A percentile compares a stretch with the other conserved stretches of the same genome.
These are phyloP conservation scores for Callimorpha dominula DNA, from an alignment of 2,888 invertebrate genomes.

Conservation along the genomic window DNA sequence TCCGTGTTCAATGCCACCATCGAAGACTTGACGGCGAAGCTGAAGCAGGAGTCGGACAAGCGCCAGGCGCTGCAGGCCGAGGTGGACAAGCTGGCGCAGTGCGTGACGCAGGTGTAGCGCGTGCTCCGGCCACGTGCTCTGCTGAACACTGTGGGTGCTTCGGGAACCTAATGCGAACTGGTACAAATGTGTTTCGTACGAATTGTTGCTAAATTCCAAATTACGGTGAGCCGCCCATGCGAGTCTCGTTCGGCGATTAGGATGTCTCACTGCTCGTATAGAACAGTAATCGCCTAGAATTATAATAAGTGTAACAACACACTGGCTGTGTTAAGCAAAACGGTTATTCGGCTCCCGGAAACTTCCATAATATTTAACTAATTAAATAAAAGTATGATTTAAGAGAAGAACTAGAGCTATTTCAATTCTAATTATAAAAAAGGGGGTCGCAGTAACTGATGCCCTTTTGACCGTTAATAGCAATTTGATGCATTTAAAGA, in stretches of 20 bases:
- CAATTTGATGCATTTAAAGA: background rate
- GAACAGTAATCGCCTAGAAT: background rate
- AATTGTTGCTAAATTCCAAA: slow-evolving; percentile 4
- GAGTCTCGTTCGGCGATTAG: background rate
- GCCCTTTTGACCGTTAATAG: background rate
- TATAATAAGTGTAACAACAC: background rate
- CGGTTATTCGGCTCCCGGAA: background rate
- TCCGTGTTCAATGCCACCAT: slow-evolving; percentile 87
- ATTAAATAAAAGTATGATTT: background rate
- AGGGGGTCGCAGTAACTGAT: background rate
- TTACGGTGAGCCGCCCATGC: background rate
- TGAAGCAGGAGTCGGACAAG: slow-evolving; percentile 88
- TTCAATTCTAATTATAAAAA: background rate
- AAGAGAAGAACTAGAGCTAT: background rate
- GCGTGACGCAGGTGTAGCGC: slow-evolving; percentile 90
- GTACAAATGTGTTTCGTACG: slow-evolving; percentile 3
- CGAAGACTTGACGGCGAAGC: slow-evolving; percentile 87
- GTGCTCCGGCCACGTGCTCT: slow-evolving; percentile 63
- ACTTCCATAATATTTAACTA: background rate
- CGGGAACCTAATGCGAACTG: background rate
- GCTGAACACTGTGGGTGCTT: slow-evolving; percentile 37
- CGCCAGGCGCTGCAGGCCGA: slow-evolving; percentile 88
- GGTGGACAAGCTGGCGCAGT: slow-evolving; percentile 90
- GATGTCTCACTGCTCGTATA: background rate
- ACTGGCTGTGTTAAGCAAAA: background rate